Base-by-base conservation (phyloP, 2,113 vertebrate species). In the Hyperopisus bebe region DNA sequence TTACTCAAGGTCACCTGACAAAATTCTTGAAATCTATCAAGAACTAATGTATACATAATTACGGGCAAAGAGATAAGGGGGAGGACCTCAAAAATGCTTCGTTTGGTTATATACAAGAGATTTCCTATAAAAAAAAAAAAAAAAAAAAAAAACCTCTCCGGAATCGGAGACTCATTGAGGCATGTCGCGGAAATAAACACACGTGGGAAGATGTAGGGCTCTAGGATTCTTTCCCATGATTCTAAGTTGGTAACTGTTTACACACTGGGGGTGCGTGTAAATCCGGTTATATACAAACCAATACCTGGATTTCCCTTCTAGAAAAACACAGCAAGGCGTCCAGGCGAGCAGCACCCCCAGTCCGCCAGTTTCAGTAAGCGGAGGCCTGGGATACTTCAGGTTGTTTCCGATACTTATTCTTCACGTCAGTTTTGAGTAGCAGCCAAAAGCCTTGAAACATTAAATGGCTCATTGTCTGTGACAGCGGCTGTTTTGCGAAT, bases 381-480 rank as follows among this genome's bases (percentile, higher is more conserved):
- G 35, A 31, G 50, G 50, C 48, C 47, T 11, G 42, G 44, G 88
- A 35, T 47, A 50, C 82, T 62, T 31, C 27, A 13, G 70, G 15
- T 50, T 44, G 46, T 86, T 80, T 87, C 89, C 85, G 2, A 87
- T 53, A 90, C 87, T 90, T 90, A 87, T 53, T 80, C 46, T 27
- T 35, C 27, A 77, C 42, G 31, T 87, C 53, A 66, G 70, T 70
- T 86, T 86, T 89, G 53, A 85, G 35, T 51, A 80, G 21, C 82
- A 1, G n/a, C 53, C 85, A 87, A 11, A 44, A 46, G n/a, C 17
- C 15, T 39, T 47, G 10, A 84, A 58, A 84, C 80, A 27, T 21
- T 27, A 62, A 31, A 15, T 35, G 31, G 53, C 27, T 51, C 47
- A 31, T 50, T 17, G n/a, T 15, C 24, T n/a, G 13, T 39, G 70